Evolutionary conservation across 2,113 vertebrate species (phyloP).

Genomic region (Cinclus cinclus): DNA sequence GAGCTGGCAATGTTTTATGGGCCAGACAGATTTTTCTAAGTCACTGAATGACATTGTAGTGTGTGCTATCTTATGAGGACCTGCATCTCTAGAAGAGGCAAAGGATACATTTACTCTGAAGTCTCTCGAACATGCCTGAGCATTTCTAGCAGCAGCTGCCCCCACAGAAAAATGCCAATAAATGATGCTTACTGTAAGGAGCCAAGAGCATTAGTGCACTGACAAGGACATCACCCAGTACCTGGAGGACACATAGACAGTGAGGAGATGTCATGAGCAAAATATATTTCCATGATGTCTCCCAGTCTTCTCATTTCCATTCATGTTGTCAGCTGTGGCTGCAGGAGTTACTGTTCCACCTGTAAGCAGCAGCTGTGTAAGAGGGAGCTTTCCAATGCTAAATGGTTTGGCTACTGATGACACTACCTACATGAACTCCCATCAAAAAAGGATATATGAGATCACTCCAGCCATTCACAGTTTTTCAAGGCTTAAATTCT

Average conservation of each 20-base stretch:
- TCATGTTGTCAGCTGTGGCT: background rate
- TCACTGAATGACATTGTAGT: background rate
- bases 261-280: background rate
- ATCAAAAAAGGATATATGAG: background rate
- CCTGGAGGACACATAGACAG: background rate
- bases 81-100: background rate
- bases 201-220: background rate
- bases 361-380: background rate
- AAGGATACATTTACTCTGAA: background rate
- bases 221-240: background rate
- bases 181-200: background rate
- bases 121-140: background rate
- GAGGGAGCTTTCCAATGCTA: background rate
- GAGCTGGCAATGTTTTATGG: background rate
- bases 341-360: background rate
- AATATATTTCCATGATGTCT: background rate
- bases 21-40: background rate
- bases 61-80: background rate
- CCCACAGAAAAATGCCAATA: background rate
- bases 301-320: background rate
- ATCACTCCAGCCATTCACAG: background rate
- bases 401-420: accelerated
- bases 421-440: background rate
- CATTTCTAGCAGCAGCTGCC: background rate
- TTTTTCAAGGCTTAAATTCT: slow-evolving; percentile 7